Conservation (phyloP, 2,113 vertebrate species). For the Phrynocephalus versicolor region DNA sequence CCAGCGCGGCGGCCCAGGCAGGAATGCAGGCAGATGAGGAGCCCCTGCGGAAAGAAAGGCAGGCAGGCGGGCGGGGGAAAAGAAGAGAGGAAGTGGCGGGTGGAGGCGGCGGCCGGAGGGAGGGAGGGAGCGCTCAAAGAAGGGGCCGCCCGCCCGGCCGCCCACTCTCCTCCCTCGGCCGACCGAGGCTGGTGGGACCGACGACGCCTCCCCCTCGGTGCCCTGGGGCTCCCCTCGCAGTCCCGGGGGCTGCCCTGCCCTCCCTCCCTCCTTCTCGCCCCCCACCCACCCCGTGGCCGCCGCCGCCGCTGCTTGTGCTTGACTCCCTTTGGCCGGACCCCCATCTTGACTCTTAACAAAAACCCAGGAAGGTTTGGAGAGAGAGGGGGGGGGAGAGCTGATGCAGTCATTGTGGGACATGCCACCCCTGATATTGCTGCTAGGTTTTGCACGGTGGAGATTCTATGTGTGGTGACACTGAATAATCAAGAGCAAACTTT, state of each 20-base stretch:
- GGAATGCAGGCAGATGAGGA: constrained; percentile 7
- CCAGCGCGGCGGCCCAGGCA: background rate
- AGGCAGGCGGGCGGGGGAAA: too few species aligned
- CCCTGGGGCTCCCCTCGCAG: background rate
- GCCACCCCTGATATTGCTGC: background rate
- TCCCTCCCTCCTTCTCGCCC: background rate
- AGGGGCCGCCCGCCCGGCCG: too few species aligned
- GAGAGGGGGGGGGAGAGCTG: background rate
- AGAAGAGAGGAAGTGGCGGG: background rate
- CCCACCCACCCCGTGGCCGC: too few species aligned
- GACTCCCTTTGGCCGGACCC: background rate
- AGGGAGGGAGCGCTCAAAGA: too few species aligned
- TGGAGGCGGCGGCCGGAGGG: too few species aligned
- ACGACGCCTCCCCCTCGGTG: too few species aligned
- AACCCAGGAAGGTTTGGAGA: background rate
- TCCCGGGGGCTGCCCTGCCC: background rate
- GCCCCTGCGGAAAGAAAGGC: too few species aligned
- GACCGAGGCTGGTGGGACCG: too few species aligned
- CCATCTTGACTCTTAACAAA: too few species aligned
- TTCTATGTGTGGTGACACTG: background rate
- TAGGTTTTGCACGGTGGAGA: background rate
- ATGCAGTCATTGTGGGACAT: background rate
- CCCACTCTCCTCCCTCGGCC: too few species aligned
- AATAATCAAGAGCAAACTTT: background rate
- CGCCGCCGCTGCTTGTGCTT: background rate